A percentile compares a stretch with the other conserved stretches of the same genome.
These are phyloP conservation scores for Lates japonicus DNA, from an alignment of 2,797 vertebrate genomes.

Conservation along the genomic window DNA sequence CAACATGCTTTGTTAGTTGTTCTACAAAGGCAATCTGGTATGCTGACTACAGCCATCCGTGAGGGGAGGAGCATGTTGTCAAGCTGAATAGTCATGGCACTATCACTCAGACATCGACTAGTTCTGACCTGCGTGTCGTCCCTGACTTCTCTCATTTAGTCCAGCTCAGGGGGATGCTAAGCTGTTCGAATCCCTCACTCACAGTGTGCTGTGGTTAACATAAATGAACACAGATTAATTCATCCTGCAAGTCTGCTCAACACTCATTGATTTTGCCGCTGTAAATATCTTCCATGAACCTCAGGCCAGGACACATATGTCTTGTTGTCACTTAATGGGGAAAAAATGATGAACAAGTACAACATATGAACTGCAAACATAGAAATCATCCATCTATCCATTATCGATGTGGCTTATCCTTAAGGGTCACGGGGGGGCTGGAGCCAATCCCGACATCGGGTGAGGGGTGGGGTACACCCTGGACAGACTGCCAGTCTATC, in stretches of 20 bases:
- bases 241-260: constrained; percentile 43
- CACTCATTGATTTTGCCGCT: constrained; percentile 58
- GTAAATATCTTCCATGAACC: constrained; percentile 30
- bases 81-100: constrained; percentile 58
- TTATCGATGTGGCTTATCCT: too few species aligned
- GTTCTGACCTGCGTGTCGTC: constrained; percentile 64
- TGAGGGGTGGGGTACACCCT: too few species aligned
- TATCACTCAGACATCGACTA: constrained; percentile 59
- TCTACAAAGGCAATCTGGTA: constrained; percentile 44
- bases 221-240: constrained; percentile 67
- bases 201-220: constrained; percentile 60
- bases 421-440: too few species aligned
- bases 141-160: constrained; percentile 69
- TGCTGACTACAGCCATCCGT: constrained; percentile 26
- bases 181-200: constrained; percentile 54
- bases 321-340: constrained; percentile 34
- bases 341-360: neutral
- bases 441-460: too few species aligned
- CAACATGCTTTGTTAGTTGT: constrained; percentile 16
- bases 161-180: constrained; percentile 57
- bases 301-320: constrained; percentile 29
- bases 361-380: neutral
- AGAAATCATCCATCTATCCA: neutral
- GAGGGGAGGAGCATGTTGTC: constrained; percentile 48
- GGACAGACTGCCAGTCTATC: too few species aligned